Percentiles rank a stretch among this genome's conserved stretches.
Conservation (phyloP, 2,113 vertebrate species). For the Danio rerio region GRCz12tu NC_133176.1:58928501-58929000, state of each 20-base stretch:
- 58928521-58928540: slow-evolving; percentile 44
- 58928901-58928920: background rate
- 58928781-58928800: slow-evolving; percentile 17
- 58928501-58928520: background rate
- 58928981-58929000: no score
- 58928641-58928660: fast-evolving
- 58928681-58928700: slow-evolving; percentile 7
- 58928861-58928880: background rate
- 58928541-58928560: slow-evolving; percentile 7
- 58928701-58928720: slow-evolving; percentile 9
- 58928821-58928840: no score
- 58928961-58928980: background rate
- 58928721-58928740: background rate
- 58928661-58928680: background rate
- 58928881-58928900: background rate
- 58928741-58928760: slow-evolving; percentile 3
- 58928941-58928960: no score
- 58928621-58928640: slow-evolving; percentile 27
- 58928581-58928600: slow-evolving; percentile 49
- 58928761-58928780: slow-evolving; percentile 27
- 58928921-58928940: no score
- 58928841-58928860: no score
- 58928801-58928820: no score
- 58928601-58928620: slow-evolving; percentile 32
- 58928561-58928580: slow-evolving; percentile 37